Percentiles rank a stretch among this genome's conserved stretches.
These are phyloP conservation scores for Synaphobranchus kaupii DNA, from an alignment of 2,797 vertebrate species.

Conservation along the genomic window DNA sequence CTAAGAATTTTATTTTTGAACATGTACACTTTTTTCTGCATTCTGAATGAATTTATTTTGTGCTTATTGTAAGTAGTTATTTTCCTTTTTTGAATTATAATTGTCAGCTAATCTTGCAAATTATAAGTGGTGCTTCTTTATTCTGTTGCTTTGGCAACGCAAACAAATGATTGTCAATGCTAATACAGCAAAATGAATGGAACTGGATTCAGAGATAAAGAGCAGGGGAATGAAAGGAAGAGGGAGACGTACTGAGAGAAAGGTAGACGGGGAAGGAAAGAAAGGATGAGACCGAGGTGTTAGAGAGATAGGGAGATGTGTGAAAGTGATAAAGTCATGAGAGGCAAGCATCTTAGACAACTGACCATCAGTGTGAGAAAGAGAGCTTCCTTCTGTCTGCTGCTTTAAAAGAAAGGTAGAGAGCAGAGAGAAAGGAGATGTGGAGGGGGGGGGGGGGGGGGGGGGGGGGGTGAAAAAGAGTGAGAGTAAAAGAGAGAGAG, in stretches of 20 bases:
- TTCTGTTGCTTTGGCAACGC: background rate
- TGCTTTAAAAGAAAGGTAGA: background rate
- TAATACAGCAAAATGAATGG: background rate
- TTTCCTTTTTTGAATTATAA: background rate
- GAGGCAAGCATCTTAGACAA: background rate
- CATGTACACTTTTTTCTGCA: no score
- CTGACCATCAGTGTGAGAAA: conserved; percentile 22
- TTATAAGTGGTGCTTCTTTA: background rate
- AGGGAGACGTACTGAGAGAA: conserved; percentile 30
- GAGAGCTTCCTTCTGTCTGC: background rate
- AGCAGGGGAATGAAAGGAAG: conserved; percentile 43
- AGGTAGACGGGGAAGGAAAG: conserved; percentile 38
- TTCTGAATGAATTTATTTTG: background rate
- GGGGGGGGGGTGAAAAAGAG: no score
- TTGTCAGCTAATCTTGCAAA: background rate
- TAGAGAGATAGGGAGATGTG: background rate
- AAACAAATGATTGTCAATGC: background rate
- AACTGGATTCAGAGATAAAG: conserved; percentile 33
- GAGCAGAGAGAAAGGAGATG: background rate
- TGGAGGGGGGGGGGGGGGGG: background rate
- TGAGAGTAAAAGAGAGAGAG: no score
- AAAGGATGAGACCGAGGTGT: conserved; percentile 23
- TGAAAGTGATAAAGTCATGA: conserved; percentile 1
- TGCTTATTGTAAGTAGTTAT: background rate
- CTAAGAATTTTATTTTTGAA: background rate